Base-by-base conservation (phyloP, 1,140 invertebrate species). In the Drosophila leontia region DNA sequence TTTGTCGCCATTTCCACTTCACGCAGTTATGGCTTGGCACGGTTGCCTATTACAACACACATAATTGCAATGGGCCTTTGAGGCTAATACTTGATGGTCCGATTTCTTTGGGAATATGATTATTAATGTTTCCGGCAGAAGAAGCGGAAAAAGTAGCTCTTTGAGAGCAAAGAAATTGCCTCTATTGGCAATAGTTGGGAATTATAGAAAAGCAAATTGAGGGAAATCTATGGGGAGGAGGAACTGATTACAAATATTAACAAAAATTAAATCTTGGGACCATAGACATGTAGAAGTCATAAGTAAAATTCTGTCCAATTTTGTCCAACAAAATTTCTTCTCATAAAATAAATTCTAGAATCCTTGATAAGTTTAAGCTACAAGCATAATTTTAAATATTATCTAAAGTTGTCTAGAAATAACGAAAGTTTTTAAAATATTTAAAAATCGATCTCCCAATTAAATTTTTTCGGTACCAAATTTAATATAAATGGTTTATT, bases 1-100 rank as follows among this genome's bases (percentile, higher is more conserved):
- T 56, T 60, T 45, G 8, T 47, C n/a, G 32, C 29, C 57, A 63
- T 63, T 57, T 44, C 32, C 26, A 29, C 32, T 72, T 60, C n/a
- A 17, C 29, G 19, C 56, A n/a, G 61, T 39, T 39, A n/a, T 55
- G 53, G 2, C 34, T 63, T 56, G 41, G 15, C 32, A 19, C n/a
- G 34, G n/a, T 35, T 29, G n/a, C 26, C 19, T 67, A 69, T 69
- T 35, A 42, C 59, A n/a, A 51, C 42, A 15, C 44, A 13, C 42
- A 34, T 67, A 67, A 67, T 67, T 67, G 64, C 42, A 35, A 4
- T 63, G 64, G 64, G 59, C 37, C 11, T 67, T 62, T 9, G 7
- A 19, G 15, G 8, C 35, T 5, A 17, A 5, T 19, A 9, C 19
- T 37, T 56, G 34, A 56, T 56, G n/a, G 26, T 32, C 26, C 39